Conservation (phyloP, 23 tunicate genomes). For the Oikopleura vanhoeffeni region DNA sequence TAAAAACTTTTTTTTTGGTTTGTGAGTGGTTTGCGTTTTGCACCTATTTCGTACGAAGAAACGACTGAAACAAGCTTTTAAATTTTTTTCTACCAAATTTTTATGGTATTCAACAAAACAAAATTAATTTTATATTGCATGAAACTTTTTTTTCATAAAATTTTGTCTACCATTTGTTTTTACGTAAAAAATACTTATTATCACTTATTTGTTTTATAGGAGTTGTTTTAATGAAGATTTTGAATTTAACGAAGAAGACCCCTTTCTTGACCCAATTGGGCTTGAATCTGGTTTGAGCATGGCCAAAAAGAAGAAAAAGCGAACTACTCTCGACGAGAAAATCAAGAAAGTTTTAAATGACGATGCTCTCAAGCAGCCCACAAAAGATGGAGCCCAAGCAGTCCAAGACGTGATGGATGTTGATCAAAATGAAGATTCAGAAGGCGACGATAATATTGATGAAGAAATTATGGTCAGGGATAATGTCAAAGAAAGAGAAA, state of each 20-base stretch:
- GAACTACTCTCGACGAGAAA: slow-evolving; percentile 52
- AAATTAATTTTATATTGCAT: no score
- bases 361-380: not conserved
- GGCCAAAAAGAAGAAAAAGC: slow-evolving; percentile 25
- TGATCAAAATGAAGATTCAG: slow-evolving; percentile 13
- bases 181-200: no score
- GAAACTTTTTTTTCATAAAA: no score
- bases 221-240: not conserved
- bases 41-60: no score
- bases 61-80: no score
- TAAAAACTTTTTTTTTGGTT: no score
- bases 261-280: not conserved
- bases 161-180: no score
- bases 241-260: not conserved
- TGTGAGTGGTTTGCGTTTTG: no score
- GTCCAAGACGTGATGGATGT: not conserved
- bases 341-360: slow-evolving; percentile 34
- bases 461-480: slow-evolving; percentile 11
- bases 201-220: not conserved
- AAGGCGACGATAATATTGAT: slow-evolving; percentile 19
- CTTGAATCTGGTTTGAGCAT: not conserved
- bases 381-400: not conserved
- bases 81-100: no score
- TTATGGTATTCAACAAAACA: no score
- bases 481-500: not conserved